These are phyloP conservation scores for Verasper variegatus DNA, from an alignment of 2,113 vertebrate genomes.

Conservation along the genomic window DNA sequence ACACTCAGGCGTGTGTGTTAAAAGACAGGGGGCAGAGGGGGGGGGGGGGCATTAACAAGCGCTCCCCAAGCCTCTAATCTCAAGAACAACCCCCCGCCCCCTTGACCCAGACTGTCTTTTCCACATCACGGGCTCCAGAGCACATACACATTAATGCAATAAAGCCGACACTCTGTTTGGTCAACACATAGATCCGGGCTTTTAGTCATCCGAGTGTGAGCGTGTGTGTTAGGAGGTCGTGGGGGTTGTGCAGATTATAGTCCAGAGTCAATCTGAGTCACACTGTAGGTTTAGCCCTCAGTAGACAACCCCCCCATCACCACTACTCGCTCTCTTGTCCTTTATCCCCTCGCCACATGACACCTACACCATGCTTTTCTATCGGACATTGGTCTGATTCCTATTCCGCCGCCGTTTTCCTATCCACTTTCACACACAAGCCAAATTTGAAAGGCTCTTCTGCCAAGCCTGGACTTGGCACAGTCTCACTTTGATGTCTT, in stretches of 20 bases:
- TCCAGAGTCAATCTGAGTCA: constrained; percentile 39
- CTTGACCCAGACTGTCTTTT: constrained; percentile 69
- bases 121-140: constrained; percentile 55
- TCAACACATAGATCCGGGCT: constrained; percentile 42
- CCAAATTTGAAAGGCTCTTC: constrained; percentile 32
- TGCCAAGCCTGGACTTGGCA: constrained; percentile 20
- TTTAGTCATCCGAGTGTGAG: constrained; percentile 40
- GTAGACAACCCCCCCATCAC: background rate
- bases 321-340: background rate
- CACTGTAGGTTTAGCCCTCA: constrained; percentile 28
- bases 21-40: background rate
- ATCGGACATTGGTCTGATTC: constrained; percentile 36
- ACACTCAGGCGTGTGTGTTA: constrained; percentile 2
- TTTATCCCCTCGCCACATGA: constrained; percentile 29
- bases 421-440: background rate
- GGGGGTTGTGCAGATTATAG: constrained; percentile 33
- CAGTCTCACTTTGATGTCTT: constrained; percentile 59
- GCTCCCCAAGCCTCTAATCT: constrained; percentile 71
- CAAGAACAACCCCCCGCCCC: constrained; percentile 17
- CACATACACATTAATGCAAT: constrained; percentile 45
- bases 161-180: constrained; percentile 40
- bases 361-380: constrained; percentile 12
- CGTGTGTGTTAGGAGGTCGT: constrained; percentile 12
- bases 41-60: constrained; percentile 22
- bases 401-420: constrained; percentile 11